A percentile compares a stretch with the other conserved stretches of the same genome.
phyloP scores from a whole-genome alignment of 2,888 invertebrate genomes.

The Helleia helle region DNA sequence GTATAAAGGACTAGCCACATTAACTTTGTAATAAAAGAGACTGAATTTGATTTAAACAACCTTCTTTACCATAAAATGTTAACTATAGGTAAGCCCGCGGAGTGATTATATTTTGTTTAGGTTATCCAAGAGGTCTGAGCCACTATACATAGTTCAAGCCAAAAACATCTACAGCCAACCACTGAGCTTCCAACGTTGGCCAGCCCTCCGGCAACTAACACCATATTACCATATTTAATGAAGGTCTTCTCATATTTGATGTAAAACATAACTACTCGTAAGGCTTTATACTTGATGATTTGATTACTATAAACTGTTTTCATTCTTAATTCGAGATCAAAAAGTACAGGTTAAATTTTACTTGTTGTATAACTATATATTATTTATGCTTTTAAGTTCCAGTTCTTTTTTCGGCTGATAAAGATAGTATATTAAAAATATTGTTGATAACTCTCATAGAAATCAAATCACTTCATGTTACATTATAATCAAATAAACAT shows the following conservation, averaged over 20 bases:
- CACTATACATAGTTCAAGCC: slow-evolving; percentile 54
- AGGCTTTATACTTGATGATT: slow-evolving; percentile 29
- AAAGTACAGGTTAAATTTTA: slow-evolving; percentile 13
- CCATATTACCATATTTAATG: slow-evolving; percentile 5
- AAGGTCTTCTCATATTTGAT: slow-evolving; percentile 7
- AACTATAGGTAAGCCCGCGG: slow-evolving; percentile 35
- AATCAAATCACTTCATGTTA: slow-evolving; percentile 39
- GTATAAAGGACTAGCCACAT: too few relatives aligned
- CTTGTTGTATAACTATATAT: too few relatives aligned
- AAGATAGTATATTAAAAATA: too few relatives aligned
- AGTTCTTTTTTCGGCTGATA: too few relatives aligned
- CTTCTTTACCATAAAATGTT: slow-evolving; percentile 53
- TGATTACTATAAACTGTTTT: slow-evolving; percentile 28
- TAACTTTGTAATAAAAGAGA: slow-evolving; percentile 25
- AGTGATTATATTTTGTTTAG: slow-evolving; percentile 27
- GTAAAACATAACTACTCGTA: slow-evolving; percentile 29
- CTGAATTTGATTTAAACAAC: slow-evolving; percentile 48
- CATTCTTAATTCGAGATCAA: slow-evolving; percentile 15
- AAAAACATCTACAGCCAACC: slow-evolving; percentile 63
- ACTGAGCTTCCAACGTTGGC: slow-evolving; percentile 40
- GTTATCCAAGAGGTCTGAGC: slow-evolving; percentile 16
- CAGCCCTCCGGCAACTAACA: slow-evolving; percentile 30
- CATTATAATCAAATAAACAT: slow-evolving; percentile 58
- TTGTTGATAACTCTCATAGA: slow-evolving; percentile 19
- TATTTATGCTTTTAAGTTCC: too few relatives aligned